Conservation (phyloP, 2,113 vertebrate genomes). For the Marcusenius ussheri region DNA sequence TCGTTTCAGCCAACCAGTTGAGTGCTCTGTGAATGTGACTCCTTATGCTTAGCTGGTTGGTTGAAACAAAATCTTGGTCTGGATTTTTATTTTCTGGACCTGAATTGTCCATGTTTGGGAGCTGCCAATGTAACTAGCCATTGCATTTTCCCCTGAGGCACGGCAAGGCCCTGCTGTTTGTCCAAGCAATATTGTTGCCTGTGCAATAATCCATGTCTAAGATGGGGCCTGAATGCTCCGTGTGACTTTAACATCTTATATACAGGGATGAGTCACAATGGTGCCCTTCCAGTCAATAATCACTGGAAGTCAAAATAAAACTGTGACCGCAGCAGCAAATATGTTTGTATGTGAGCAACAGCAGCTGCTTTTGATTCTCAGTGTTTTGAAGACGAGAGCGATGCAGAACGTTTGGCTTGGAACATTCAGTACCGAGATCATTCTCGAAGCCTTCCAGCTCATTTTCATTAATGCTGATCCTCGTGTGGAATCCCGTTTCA, state of each 20-base stretch:
- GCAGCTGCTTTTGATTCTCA: not conserved
- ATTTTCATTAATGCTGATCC: not conserved
- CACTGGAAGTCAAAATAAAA: not conserved
- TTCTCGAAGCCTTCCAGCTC: not conserved
- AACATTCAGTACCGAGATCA: constrained; percentile 1
- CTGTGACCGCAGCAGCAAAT: not conserved
- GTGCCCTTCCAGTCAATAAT: not conserved
- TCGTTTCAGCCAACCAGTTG: not conserved
- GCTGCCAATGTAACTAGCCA: not conserved
- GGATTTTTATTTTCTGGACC: not conserved
- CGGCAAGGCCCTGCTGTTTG: not conserved
- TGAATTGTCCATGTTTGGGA: not conserved
- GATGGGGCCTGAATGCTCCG: not conserved
- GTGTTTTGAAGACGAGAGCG: not conserved
- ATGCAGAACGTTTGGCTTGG: not conserved
- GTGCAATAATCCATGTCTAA: not conserved
- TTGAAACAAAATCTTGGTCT: not conserved
- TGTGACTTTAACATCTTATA: not conserved
- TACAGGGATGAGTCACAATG: not conserved
- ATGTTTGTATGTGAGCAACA: not conserved
- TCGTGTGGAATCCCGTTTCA: not conserved
- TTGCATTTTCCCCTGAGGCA: not conserved
- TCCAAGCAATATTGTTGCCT: not conserved
- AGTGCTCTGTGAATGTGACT: too few species aligned
- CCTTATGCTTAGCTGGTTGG: not conserved